Base-by-base conservation (phyloP, 2,113 vertebrate species). In the Pavo muticus region DNA sequence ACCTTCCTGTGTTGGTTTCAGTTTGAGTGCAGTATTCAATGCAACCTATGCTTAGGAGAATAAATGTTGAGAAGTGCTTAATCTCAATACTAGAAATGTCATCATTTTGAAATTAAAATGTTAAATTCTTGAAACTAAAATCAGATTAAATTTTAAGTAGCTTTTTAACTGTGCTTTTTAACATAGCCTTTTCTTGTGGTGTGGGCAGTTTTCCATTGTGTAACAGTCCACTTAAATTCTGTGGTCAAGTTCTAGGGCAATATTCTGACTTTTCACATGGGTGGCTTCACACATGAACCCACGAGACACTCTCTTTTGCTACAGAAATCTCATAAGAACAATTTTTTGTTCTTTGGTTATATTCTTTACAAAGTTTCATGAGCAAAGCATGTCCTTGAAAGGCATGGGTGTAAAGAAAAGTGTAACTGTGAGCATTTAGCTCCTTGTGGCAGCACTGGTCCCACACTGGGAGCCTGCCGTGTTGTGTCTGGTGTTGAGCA, bases 401-500 rank as follows among this genome's bases (percentile, higher is more conserved):
- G 44, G 25, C 3, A 6, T 1, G 11, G 12, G 0, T 27, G 10
- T 9, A 12, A 30, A 27, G 54, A 47, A 30, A 23, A 69, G 7
- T 14, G 19, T 9, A 13, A 0, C 0, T 47, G 39, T 47, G 35
- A 56, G 10, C 11, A 30, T 24, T 37, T 52, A 56, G 11, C 42
- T 57, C 3, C 61, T 47, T 6, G 1, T 0, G 3, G 10, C 30
- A 57, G 47, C 32, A 14, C 13, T 13, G 4, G 17, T 1, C 13
- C 24, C 56, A 25, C 5, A 1, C 7, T 39, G 25, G 5, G 12
- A 76, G 42, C 15, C 24, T 40, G 24, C 24, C 7, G 15, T 30
- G 29, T 21, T 35, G n/a, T 35, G 30, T 15, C 37, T 37, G 20
- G 3, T 63, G 71, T 44, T 59, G 17, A 15, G 40, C 29, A 32